These are phyloP conservation scores for Neomorphus geoffroyi DNA, from an alignment of 2,797 vertebrate genomes.

Conservation along the genomic window DNA sequence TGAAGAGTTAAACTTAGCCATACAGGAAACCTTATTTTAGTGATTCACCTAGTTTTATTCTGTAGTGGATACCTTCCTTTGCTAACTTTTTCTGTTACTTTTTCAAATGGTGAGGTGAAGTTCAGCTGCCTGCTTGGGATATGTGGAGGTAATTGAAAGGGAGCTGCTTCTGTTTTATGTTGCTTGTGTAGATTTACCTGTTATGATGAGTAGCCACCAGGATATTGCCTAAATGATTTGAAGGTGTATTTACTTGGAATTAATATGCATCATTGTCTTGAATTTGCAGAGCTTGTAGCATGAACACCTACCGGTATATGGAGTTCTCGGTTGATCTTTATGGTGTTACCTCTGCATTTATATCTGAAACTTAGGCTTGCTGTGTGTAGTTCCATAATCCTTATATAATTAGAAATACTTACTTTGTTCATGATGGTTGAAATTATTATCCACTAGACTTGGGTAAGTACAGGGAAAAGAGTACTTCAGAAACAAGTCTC, in stretches of 20 bases:
- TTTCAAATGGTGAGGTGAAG: background rate
- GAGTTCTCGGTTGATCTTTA: background rate
- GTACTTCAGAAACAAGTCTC: background rate
- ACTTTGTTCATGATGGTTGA: background rate
- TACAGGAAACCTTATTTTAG: background rate
- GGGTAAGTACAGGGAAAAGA: background rate
- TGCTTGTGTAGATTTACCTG: background rate
- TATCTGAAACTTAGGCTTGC: background rate
- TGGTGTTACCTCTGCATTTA: background rate
- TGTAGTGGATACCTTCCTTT: background rate
- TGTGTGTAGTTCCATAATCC: background rate
- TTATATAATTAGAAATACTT: background rate
- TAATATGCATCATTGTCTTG: background rate
- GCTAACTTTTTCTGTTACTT: background rate
- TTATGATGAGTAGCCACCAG: background rate
- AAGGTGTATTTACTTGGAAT: background rate
- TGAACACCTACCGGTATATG: background rate
- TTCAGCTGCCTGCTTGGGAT: background rate
- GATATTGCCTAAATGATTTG: background rate
- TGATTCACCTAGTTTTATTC: background rate
- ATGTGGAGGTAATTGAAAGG: background rate
- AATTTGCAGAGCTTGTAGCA: background rate
- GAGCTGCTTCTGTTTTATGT: background rate
- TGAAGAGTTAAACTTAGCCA: background rate
- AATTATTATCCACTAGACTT: background rate